These are phyloP conservation scores for Hirudo medicinalis DNA, from an alignment of 1,140 invertebrate species.

Conservation along the genomic window DNA sequence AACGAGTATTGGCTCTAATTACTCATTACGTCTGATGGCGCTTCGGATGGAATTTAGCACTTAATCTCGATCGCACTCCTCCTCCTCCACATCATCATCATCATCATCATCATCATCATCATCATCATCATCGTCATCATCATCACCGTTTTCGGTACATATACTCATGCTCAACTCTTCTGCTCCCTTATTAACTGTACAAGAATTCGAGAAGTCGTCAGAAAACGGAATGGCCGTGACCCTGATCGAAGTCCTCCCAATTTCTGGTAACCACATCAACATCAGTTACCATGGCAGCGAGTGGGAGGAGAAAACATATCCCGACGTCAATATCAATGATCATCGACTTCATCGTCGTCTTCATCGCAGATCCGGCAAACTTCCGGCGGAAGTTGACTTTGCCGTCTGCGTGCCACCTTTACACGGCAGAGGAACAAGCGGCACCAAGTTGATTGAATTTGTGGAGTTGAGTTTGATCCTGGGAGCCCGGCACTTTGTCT, in stretches of 20 bases:
- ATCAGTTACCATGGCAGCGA: neutral
- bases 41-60: conserved; percentile 34
- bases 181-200: neutral
- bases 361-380: too few species aligned
- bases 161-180: neutral
- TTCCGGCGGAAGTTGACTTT: conserved; percentile 16
- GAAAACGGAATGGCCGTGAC: neutral
- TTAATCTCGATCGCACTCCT: conserved; percentile 27
- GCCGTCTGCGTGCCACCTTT: conserved; percentile 37
- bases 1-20: too few species aligned
- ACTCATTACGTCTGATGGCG: too few species aligned
- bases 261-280: neutral
- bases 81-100: neutral
- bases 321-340: neutral
- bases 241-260: too few species aligned
- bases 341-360: neutral
- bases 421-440: conserved; percentile 30
- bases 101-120: neutral
- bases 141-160: neutral
- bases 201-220: neutral
- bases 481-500: conserved; percentile 31
- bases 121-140: neutral
- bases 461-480: conserved; percentile 35
- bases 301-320: neutral
- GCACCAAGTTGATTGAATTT: conserved; percentile 34